Evolutionary conservation across 2,113 vertebrate genomes (phyloP), one percentile per base, ranked within the genome.

Genomic region (zebrafish (Danio rerio)): DNA sequence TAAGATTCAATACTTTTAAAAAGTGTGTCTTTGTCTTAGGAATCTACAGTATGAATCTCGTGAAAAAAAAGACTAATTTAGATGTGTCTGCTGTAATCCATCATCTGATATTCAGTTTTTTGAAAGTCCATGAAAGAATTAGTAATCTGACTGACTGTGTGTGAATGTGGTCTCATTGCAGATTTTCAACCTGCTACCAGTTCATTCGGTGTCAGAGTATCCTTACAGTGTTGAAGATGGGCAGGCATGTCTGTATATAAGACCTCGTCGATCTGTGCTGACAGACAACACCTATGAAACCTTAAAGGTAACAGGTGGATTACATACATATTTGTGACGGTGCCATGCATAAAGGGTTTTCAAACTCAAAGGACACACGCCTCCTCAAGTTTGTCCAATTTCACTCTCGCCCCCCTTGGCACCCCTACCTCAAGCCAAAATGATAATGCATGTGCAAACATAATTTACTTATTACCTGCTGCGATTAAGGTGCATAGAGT

Each of bases 101-200:
- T 68, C 16, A 66, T 31, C 31, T 31, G 31, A 31, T 31, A 31
- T 31, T 31, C 31, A 31, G 31, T 61, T 61, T 4, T 21, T 21
- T 16, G 8, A 20, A 59, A 59, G 20, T 59, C 9, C 1, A 20
- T 59, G 9, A 59, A 11, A 20, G 9, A 61, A 45, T n/a, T 66
- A 5, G 40, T 18, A 49, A 72, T 49, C 7, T 11, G 52, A n/a
- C 21, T 62, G 16, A 31, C 31, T 2, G 31, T 31, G 31, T 31
- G 31, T 21, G 45, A 70, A 42, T 56, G 9, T 70, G 45, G 3
- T 59, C 40, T 12, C 5, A 4, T 65, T 53, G 7, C 74, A 94
- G 93, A 89, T 94, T 20, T 93, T 91, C 45, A 0, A 75, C 0
- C 31, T 93, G 85, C 52, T 93, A 65, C 90, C 90, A 0, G 73